Conservation (phyloP, 30 jellyfish, hydroid and myxozoan species). For the Phacellophora camtschatica region DNA sequence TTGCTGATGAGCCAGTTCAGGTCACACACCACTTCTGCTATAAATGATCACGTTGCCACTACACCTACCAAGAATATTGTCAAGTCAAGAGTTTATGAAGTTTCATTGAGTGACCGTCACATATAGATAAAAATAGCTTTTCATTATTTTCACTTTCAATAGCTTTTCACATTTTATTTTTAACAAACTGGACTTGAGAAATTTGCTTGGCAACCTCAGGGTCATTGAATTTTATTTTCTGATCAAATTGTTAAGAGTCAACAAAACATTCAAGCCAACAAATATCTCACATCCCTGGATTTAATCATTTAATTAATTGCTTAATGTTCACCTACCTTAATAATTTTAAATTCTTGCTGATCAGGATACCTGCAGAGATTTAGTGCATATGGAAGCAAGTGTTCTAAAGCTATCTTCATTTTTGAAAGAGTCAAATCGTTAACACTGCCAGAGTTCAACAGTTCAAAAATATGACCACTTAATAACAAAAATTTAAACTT, state of each 20-base stretch:
- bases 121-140: too few species aligned
- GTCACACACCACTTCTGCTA: too few species aligned
- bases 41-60: too few species aligned
- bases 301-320: neutral
- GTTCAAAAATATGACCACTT: neutral
- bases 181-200: too few species aligned
- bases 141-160: neutral
- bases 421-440: neutral
- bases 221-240: neutral
- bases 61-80: too few species aligned
- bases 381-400: constrained; percentile 55
- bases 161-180: neutral
- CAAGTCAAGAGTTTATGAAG: too few species aligned
- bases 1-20: too few species aligned
- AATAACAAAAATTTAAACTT: neutral
- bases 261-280: neutral
- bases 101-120: too few species aligned
- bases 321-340: constrained; percentile 20
- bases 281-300: too few species aligned
- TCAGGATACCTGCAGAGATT: constrained; percentile 26
- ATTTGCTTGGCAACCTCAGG: neutral
- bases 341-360: constrained; percentile 33
- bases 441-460: neutral
- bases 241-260: neutral
- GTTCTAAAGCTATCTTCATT: constrained; percentile 17